Percentiles rank a stretch among this genome's conserved stretches.
Conservation (phyloP, 2,797 vertebrate genomes). For the Sebastes variabilis region DNA sequence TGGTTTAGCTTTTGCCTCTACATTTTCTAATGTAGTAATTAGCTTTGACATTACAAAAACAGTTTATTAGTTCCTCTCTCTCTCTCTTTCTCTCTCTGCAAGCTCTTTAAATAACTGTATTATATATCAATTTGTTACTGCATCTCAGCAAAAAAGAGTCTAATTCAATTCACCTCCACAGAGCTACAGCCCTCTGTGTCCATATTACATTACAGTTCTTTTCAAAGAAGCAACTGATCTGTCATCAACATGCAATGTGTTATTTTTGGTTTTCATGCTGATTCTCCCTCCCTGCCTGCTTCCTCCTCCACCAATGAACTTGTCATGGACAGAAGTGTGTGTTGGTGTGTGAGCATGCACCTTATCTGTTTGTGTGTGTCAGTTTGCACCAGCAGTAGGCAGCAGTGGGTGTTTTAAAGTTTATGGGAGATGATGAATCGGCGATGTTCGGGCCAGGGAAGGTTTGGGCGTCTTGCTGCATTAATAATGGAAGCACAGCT, state of each 20-base stretch:
- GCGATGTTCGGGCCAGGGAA: constrained; percentile 44
- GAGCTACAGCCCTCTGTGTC: constrained; percentile 10
- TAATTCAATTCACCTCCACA: constrained; percentile 12
- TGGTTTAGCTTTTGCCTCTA: not conserved
- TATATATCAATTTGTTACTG: constrained; percentile 8
- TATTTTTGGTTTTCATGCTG: constrained; percentile 55
- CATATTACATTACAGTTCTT: constrained; percentile 6
- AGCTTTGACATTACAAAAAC: constrained; percentile 9
- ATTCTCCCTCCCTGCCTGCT: constrained; percentile 17
- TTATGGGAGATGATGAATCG: constrained; percentile 66
- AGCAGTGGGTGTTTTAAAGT: constrained; percentile 71
- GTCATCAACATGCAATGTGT: constrained; percentile 45
- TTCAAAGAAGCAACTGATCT: constrained; percentile 45
- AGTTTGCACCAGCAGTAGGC: constrained; percentile 57
- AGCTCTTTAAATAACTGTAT: constrained; percentile 18
- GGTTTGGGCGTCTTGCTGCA: constrained; percentile 70
- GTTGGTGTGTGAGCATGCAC: constrained; percentile 41
- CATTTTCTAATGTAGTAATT: constrained; percentile 10
- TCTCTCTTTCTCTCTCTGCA: not conserved
- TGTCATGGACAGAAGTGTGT: constrained; percentile 44
- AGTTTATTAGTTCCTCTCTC: not conserved
- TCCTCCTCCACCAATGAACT: constrained; percentile 49
- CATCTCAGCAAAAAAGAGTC: not conserved
- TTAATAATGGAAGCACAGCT: constrained; percentile 88
- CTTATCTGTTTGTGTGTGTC: constrained; percentile 27